Evolutionary conservation across 2,888 invertebrate genomes (phyloP).

Genomic region (Torymus aiolomorphi): DNA sequence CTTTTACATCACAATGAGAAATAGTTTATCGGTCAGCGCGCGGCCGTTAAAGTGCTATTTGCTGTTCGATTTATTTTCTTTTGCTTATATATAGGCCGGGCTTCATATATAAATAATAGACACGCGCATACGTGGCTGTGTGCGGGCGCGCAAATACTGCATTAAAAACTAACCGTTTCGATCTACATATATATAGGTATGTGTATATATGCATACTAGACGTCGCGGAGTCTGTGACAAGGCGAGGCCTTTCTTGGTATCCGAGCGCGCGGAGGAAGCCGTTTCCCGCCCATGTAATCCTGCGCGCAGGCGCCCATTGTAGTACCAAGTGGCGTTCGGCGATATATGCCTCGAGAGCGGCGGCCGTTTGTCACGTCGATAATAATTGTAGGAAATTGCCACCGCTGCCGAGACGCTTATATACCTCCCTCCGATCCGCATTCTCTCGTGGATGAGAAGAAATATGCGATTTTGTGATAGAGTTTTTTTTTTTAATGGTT

Average conservation of each 20-base stretch:
- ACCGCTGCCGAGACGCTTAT: conserved; percentile 58
- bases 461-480: no score
- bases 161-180: conserved; percentile 7
- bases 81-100: conserved; percentile 29
- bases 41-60: conserved; percentile 45
- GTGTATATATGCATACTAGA: background rate
- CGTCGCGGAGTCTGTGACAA: conserved; percentile 39
- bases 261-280: conserved; percentile 39
- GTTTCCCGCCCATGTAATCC: conserved; percentile 36
- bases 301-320: conserved; percentile 61
- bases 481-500: no score
- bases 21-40: conserved; percentile 18
- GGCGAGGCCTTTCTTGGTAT: conserved; percentile 40
- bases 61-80: conserved; percentile 43
- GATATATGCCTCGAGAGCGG: conserved; percentile 54
- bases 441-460: no score
- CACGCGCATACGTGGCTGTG: background rate
- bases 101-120: background rate
- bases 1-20: conserved; percentile 13
- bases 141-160: background rate
- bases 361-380: conserved; percentile 64
- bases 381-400: conserved; percentile 73
- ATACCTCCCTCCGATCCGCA: no score
- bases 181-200: conserved; percentile 35
- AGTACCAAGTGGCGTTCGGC: conserved; percentile 55